These are phyloP conservation scores for Rhadina sibilatrix DNA, from an alignment of 2,113 vertebrate species.

Conservation along the genomic window DNA sequence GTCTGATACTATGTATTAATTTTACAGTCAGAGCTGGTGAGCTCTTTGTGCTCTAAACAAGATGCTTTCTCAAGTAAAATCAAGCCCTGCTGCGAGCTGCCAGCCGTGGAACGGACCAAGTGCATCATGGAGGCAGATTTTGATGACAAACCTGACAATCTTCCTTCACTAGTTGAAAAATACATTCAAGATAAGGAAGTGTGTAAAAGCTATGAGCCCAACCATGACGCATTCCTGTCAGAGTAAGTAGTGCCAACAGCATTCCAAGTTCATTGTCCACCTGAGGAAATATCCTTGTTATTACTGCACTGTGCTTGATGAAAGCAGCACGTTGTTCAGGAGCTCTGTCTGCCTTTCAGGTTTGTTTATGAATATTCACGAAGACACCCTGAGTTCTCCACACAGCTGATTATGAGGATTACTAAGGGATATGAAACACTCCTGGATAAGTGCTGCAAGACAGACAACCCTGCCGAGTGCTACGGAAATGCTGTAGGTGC, in stretches of 20 bases:
- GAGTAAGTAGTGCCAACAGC: slow-evolving; percentile 53
- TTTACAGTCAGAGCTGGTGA: slow-evolving; percentile 31
- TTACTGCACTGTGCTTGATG: not conserved
- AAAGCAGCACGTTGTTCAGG: not conserved
- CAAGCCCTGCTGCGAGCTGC: slow-evolving; percentile 59
- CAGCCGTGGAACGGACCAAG: slow-evolving; percentile 14
- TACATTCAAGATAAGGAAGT: slow-evolving; percentile 55
- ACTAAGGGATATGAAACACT: slow-evolving; percentile 50
- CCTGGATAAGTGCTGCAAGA: slow-evolving; percentile 72
- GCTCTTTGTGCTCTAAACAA: slow-evolving; percentile 52
- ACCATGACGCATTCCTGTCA: slow-evolving; percentile 55
- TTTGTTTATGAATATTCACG: slow-evolving; percentile 63
- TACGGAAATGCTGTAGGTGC: slow-evolving; percentile 53
- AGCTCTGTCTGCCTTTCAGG: slow-evolving; percentile 34
- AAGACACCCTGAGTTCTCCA: slow-evolving; percentile 51
- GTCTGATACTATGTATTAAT: not conserved
- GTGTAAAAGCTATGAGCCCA: slow-evolving; percentile 57
- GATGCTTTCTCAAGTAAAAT: slow-evolving; percentile 60
- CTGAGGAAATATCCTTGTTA: not conserved
- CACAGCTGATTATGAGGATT: not conserved
- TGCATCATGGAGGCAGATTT: not conserved
- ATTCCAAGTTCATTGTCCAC: not conserved
- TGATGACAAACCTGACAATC: slow-evolving; percentile 37
- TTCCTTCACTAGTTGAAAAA: not conserved
- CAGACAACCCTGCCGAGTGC: slow-evolving; percentile 51